These are phyloP conservation scores for Drosophila pachea DNA, from an alignment of 1,140 invertebrate genomes.

Conservation along the genomic window DNA sequence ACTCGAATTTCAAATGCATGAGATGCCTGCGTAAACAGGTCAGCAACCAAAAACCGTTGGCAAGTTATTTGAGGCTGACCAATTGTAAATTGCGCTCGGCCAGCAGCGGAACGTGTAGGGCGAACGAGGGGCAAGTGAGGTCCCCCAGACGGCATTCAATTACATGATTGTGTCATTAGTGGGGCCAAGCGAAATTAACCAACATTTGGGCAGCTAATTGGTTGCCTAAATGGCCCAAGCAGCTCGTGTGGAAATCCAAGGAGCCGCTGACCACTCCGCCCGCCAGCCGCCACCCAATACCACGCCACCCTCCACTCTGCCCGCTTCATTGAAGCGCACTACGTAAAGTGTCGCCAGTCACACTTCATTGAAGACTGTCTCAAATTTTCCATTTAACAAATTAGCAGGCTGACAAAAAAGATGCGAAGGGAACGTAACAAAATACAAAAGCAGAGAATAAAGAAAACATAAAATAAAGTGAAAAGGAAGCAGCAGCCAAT, in stretches of 20 bases:
- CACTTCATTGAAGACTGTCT: constrained; percentile 74
- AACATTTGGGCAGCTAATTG: constrained; percentile 76
- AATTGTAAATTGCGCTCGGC: constrained; percentile 25
- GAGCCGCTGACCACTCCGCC: constrained; percentile 15
- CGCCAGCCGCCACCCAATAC: neutral
- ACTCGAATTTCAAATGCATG: constrained; percentile 75
- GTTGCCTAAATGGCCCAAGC: constrained; percentile 69
- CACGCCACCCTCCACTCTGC: neutral
- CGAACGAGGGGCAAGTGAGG: neutral
- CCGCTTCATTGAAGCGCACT: constrained; percentile 57
- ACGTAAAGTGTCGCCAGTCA: constrained; percentile 67
- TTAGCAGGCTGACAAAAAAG: constrained; percentile 44
- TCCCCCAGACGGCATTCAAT: constrained; percentile 50
- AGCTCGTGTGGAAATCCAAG: constrained; percentile 73
- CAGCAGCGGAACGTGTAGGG: neutral
- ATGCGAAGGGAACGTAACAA: neutral
- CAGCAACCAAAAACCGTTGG: constrained; percentile 54
- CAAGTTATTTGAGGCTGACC: constrained; percentile 40
- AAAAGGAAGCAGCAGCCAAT: constrained; percentile 18
- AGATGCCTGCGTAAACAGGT: constrained; percentile 70
- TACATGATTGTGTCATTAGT: constrained; percentile 74
- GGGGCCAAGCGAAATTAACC: constrained; percentile 63
- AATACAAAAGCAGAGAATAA: neutral
- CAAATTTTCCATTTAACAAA: constrained; percentile 75
- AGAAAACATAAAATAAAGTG: neutral